These are phyloP conservation scores for Sterrhoptilus dennistouni DNA, from an alignment of 2,113 vertebrate genomes.

Conservation along the genomic window DNA sequence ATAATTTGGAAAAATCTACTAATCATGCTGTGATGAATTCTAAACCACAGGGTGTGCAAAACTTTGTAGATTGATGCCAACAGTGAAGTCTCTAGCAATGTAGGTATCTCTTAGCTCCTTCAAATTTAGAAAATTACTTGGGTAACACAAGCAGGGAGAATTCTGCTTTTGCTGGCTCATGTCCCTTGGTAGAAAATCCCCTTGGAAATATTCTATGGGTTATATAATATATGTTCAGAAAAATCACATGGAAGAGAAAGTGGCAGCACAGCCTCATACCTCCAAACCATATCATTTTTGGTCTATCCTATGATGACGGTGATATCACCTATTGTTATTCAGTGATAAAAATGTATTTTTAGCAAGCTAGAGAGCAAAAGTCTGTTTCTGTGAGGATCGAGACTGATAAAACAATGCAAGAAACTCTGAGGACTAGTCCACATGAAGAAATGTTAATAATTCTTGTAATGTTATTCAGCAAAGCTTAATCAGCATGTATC, in stretches of 20 bases:
- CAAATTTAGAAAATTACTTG: background rate
- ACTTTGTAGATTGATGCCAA: background rate
- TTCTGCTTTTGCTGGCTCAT: background rate
- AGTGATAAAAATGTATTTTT: background rate
- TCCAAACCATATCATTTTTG: background rate
- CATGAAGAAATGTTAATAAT: background rate
- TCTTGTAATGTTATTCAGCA: background rate
- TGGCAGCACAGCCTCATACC: background rate
- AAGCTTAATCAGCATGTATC: background rate
- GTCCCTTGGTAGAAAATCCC: background rate
- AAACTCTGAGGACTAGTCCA: background rate
- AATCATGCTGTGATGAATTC: background rate
- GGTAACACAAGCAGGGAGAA: background rate
- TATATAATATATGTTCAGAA: background rate
- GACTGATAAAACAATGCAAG: background rate
- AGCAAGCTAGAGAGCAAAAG: background rate
- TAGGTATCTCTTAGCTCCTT: background rate
- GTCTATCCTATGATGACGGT: background rate
- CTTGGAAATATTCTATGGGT: background rate
- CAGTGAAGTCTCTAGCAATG: background rate
- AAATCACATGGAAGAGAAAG: background rate
- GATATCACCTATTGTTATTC: background rate
- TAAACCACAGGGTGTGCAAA: background rate
- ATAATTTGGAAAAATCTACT: background rate
- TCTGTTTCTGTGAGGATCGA: background rate